A percentile compares a stretch with the other conserved stretches of the same genome.
Evolutionary conservation across 2,888 invertebrate genomes (phyloP).

Genomic region (Platyscelio sp.): DNA sequence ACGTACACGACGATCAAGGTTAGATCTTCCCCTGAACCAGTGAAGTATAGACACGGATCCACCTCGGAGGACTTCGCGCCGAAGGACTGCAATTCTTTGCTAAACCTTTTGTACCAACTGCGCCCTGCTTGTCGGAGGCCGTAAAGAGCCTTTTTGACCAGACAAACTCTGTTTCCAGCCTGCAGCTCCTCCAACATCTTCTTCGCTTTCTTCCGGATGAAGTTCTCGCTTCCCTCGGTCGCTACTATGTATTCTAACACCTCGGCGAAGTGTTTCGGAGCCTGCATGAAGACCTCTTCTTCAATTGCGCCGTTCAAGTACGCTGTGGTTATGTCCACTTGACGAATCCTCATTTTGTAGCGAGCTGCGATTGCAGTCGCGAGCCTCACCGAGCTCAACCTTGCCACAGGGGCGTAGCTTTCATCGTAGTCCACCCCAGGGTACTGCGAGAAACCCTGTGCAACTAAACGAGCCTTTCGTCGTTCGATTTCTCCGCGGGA

Average conservation of each 20-base stretch:
- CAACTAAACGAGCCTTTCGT: background rate
- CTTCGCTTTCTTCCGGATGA: conserved; percentile 39
- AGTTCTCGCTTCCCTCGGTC: too few species aligned
- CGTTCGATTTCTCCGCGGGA: conserved; percentile 16
- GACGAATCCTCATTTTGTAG: background rate
- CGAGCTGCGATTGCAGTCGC: background rate
- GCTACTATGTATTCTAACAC: too few species aligned
- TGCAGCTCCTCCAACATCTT: conserved; percentile 35
- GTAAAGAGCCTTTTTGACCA: conserved; percentile 60
- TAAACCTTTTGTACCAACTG: conserved; percentile 55
- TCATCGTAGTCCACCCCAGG: conserved; percentile 28
- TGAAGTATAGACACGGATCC: background rate
- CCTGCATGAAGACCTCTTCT: too few species aligned
- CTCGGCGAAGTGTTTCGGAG: too few species aligned
- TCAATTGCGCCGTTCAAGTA: too few species aligned
- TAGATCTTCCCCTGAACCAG: background rate
- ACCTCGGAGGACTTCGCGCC: background rate
- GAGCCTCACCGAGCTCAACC: background rate
- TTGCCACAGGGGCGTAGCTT: conserved; percentile 20
- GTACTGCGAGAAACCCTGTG: conserved; percentile 19
- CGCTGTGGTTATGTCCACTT: background rate
- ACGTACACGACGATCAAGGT: background rate
- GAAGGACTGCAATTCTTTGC: background rate
- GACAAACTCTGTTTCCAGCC: conserved; percentile 38
- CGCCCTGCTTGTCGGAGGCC: conserved; percentile 59